Conservation (phyloP, 2,888 invertebrate species). For the Drosophila lutescens region DNA sequence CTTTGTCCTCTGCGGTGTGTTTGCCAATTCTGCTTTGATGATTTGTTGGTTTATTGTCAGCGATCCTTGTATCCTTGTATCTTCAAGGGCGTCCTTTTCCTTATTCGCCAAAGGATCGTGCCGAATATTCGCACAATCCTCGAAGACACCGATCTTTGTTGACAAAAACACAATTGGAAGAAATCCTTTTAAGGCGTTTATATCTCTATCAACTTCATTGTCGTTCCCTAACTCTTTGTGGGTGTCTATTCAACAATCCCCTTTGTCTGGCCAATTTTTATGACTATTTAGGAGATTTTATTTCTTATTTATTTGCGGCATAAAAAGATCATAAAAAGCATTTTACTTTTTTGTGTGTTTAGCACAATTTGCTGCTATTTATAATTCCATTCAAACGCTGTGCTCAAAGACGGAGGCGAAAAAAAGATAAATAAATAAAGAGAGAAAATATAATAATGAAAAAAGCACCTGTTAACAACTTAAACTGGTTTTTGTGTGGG, state of each 20-base stretch:
- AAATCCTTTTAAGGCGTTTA: conserved; percentile 47
- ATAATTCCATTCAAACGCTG: conserved; percentile 61
- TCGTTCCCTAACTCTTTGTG: conserved; percentile 59
- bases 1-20: conserved; percentile 67
- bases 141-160: conserved; percentile 30
- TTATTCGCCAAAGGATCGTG: conserved; percentile 43
- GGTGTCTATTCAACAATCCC: conserved; percentile 53
- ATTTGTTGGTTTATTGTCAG: conserved; percentile 75
- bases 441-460: conserved; percentile 29
- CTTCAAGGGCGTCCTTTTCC: conserved; percentile 23
- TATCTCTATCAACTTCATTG: conserved; percentile 31
- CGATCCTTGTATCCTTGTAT: conserved; percentile 47
- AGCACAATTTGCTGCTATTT: conserved; percentile 66
- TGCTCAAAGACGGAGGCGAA: conserved; percentile 14
- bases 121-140: conserved; percentile 43
- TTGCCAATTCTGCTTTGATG: conserved; percentile 70
- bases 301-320: conserved; percentile 50
- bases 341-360: conserved; percentile 46
- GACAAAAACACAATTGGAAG: conserved; percentile 43
- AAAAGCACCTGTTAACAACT: conserved; percentile 68
- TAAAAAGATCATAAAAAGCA: conserved; percentile 57
- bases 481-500: conserved; percentile 63
- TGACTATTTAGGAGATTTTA: conserved; percentile 50
- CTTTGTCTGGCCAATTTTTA: conserved; percentile 53
- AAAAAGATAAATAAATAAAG: conserved; percentile 16